Evolutionary conservation across 2,888 invertebrate species (phyloP), one percentile per base, ranked within the genome.

Genomic region (Trichopria drosophilae): DNA sequence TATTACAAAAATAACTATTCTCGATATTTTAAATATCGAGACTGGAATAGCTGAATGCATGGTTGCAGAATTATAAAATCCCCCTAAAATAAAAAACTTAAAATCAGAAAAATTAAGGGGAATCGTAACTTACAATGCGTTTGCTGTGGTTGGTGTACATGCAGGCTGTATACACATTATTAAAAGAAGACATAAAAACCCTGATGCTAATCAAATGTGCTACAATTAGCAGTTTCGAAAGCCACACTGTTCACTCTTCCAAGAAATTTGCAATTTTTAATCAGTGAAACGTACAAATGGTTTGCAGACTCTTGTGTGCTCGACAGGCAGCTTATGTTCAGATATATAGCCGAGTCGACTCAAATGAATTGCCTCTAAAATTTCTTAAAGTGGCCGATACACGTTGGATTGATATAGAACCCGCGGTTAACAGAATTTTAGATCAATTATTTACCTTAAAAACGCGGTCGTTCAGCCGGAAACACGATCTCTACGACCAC

Each of bases 91-190:
- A n/a, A n/a, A n/a, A n/a, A n/a, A n/a, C n/a, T n/a, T n/a, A n/a
- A n/a, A n/a, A n/a, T n/a, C n/a, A n/a, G n/a, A n/a, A n/a, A n/a
- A n/a, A n/a, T n/a, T n/a, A n/a, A n/a, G n/a, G n/a, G n/a, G n/a
- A n/a, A 60, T 69, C 7, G 68, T 67, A 4, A 63, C 65, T 1
- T 69, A 69, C 32, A 71, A 71, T 57, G 71, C 71, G 3, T 55
- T 66, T 9, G 67, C 67, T 3, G 68, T 71, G 70, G 60, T 40
- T 15, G 67, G 70, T 1, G 18, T 49, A 3, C 59, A 67, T 44
- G 66, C 67, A 40, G 56, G 68, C n/a, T 7, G 66, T 71, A 4
- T 39, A 60, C 41, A 43, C 28, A 45, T 59, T 64, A 13, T 41
- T 68, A 10, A 62, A 65, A 56, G 60, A 41, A 22, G 48, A 62